Base-by-base conservation (phyloP, 2,888 invertebrate genomes). In the Diarsia brunnea region DNA sequence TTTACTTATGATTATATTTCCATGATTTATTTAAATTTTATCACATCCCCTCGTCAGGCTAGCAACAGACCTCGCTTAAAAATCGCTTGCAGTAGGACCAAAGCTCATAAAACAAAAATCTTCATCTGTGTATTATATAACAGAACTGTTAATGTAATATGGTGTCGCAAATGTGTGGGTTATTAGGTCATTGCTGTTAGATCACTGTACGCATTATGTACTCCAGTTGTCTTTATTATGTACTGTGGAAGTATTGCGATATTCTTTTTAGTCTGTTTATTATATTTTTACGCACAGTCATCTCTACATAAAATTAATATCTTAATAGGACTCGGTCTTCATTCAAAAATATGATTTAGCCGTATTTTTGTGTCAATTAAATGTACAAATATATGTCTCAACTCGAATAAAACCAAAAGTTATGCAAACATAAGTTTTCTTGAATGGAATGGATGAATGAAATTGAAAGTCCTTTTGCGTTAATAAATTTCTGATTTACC, bases 131-230 rank as follows among this genome's bases (percentile, higher is more conserved):
- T n/a, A 19, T 89, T 88, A 87, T 78, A 82, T 87, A 89, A 90
- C 12, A 7, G 16, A 4, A 60, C 27, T 64, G 38, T 43, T 82
- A 82, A 81, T 84, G 82, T 82, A 85, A 82, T 80, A 65, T 58
- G 64, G 61, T 87, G 79, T 84, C 82, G 82, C 82, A 87, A 87
- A 85, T 55, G 85, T 84, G 81, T 87, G 72, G 86, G 87, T 89
- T 89, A 89, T 72, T 80, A 79, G 87, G 88, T 87, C 84, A 88
- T 82, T 82, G n/a, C 49, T 84, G 84, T 82, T 84, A 84, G 86
- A 84, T 87, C 84, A 85, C 64, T 78, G 78, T 73, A 68, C 58
- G 69, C 49, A 38, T 86, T 78, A 77, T 78, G 55, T 84, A 84
- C 73, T 73, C 82, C 49, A 51, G 24, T 79, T 82, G 19, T 53